Evolutionary conservation across 2,797 vertebrate species (phyloP).

Genomic region (Diceros bicornis): DNA sequence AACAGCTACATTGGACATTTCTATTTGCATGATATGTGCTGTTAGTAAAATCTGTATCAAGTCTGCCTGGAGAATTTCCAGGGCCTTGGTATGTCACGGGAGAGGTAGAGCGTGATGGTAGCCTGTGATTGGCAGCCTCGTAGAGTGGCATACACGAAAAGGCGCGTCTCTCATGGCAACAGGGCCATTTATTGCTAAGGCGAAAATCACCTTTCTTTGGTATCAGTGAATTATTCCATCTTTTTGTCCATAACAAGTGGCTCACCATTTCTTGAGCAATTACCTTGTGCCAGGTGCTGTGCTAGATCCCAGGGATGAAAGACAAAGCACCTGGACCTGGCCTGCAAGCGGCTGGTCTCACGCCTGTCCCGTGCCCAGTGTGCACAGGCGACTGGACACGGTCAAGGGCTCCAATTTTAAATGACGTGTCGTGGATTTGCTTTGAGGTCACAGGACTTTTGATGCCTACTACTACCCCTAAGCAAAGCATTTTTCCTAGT

Average conservation of each 20-base stretch:
- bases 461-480: background rate
- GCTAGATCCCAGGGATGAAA: background rate
- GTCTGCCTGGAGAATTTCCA: background rate
- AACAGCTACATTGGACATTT: background rate
- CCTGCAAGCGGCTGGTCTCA: background rate
- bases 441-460: background rate
- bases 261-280: constrained; percentile 27
- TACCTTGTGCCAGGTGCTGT: background rate
- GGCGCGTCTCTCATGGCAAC: background rate
- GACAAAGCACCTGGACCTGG: background rate
- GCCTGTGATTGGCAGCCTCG: background rate
- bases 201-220: background rate
- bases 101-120: background rate
- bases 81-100: background rate
- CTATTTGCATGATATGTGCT: background rate
- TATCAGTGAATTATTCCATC: background rate
- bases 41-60: constrained; percentile 50
- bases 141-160: background rate
- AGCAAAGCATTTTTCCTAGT: background rate
- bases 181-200: background rate
- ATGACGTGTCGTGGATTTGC: background rate
- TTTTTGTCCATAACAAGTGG: constrained; percentile 15
- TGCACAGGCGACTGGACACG: background rate
- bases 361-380: background rate
- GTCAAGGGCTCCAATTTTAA: background rate